Evolutionary conservation across 1,140 invertebrate species (phyloP).

Genomic region (Conus betulinus): DNA sequence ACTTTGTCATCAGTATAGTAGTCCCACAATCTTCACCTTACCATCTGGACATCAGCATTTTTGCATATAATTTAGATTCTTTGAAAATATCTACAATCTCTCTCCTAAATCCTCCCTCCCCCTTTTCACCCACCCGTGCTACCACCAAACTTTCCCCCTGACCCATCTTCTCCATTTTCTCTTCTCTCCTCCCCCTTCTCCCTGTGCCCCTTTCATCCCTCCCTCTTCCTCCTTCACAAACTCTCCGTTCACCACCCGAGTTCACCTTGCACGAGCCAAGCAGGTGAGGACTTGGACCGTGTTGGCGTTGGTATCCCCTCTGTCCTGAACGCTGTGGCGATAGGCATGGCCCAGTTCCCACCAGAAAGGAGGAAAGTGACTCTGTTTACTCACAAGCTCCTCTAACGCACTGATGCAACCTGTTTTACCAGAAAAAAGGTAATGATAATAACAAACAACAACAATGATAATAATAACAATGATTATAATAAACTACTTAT

Average conservation of each 20-base stretch:
- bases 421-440: neutral
- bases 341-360: constrained; percentile 40
- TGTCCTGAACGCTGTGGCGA: neutral
- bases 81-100: too few species aligned
- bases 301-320: neutral
- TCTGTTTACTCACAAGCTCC: constrained; percentile 29
- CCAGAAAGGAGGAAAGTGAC: constrained; percentile 46
- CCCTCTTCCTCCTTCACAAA: neutral
- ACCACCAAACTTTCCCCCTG: too few species aligned
- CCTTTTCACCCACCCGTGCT: too few species aligned
- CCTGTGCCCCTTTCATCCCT: too few species aligned
- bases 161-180: too few species aligned
- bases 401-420: constrained; percentile 24
- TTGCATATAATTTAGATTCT: too few species aligned
- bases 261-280: neutral
- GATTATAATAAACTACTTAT: too few species aligned
- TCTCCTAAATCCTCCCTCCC: too few species aligned
- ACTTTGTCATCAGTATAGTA: too few species aligned
- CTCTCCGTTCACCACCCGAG: neutral
- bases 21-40: too few species aligned
- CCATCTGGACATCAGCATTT: too few species aligned
- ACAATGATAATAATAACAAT: neutral
- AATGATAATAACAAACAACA: neutral
- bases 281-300: neutral
- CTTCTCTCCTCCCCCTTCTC: too few species aligned